A percentile compares a stretch with the other conserved stretches of the same genome.
Evolutionary conservation across 2,797 vertebrate species (phyloP).

Genomic region (Lemur catta): DNA sequence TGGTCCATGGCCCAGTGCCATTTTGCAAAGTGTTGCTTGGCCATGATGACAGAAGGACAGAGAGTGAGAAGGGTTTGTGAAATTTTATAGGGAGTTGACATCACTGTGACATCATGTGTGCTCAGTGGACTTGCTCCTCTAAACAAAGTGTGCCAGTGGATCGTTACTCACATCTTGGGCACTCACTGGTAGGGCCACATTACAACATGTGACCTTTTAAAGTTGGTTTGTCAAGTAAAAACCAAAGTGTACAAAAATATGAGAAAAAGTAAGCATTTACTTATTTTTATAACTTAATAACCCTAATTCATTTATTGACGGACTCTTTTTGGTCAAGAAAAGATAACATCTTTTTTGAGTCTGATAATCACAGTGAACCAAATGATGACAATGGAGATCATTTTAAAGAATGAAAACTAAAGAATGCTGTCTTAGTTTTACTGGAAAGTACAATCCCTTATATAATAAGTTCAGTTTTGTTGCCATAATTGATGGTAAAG

Average conservation of each 20-base stretch:
- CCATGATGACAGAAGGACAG: background rate
- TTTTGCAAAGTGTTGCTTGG: no score
- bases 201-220: background rate
- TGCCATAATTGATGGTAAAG: rapidly evolving
- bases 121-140: background rate
- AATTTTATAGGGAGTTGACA: background rate
- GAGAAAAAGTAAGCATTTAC: background rate
- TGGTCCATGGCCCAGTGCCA: background rate
- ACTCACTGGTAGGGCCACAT: background rate
- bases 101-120: background rate
- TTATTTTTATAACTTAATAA: background rate
- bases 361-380: background rate
- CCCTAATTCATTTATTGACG: background rate
- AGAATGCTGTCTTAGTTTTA: background rate
- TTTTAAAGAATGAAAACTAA: background rate
- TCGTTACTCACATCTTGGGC: background rate
- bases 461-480: rapidly evolving
- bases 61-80: background rate
- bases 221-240: background rate
- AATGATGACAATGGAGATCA: background rate
- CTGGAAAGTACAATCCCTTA: background rate
- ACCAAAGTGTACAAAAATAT: background rate
- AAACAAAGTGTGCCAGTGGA: background rate
- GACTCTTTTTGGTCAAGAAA: background rate
- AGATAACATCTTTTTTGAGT: background rate